phyloP scores from a whole-genome alignment of 2,113 vertebrate species.

The Thymallus thymallus region DNA sequence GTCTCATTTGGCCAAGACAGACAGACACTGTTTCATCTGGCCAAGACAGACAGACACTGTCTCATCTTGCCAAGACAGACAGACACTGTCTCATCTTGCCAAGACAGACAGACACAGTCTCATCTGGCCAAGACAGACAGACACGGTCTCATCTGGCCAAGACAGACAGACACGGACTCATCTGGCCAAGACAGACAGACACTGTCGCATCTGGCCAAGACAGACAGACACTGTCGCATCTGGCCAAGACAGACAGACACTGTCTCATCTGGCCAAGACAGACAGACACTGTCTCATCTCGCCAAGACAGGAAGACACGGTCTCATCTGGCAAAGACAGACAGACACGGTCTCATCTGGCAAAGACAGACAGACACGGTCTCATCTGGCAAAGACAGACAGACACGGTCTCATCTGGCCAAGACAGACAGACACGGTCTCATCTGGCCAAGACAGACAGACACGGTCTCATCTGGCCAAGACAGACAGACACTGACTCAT shows the following conservation, averaged over 20 bases:
- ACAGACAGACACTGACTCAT: background rate
- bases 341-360: background rate
- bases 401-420: background rate
- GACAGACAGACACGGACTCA: too few species aligned
- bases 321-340: background rate
- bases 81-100: background rate
- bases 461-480: background rate
- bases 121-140: background rate
- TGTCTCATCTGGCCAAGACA: background rate
- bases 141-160: background rate
- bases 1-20: too few species aligned
- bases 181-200: background rate
- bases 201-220: background rate
- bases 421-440: background rate
- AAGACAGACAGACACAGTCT: too few species aligned
- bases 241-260: background rate
- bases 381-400: background rate
- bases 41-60: background rate
- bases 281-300: background rate
- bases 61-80: background rate
- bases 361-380: background rate
- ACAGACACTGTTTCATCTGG: too few species aligned
- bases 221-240: background rate
- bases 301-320: too few species aligned
- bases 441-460: background rate